These are phyloP conservation scores for Apostichopus japonicus DNA, from an alignment of 35 echinoderm and acorn worm species.

Conservation along the genomic window DNA sequence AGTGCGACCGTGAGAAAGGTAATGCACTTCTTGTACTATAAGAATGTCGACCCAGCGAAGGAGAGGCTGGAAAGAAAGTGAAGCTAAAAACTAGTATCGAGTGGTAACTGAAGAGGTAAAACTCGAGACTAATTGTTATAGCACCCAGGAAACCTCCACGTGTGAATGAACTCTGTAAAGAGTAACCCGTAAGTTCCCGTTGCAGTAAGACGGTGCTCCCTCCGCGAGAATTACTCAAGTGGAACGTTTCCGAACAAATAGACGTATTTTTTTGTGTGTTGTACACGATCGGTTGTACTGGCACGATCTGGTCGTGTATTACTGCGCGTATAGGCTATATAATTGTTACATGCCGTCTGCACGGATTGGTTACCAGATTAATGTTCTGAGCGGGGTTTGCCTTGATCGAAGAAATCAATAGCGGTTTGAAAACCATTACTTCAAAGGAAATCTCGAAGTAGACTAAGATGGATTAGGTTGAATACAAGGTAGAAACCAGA, in stretches of 20 bases:
- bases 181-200: background rate
- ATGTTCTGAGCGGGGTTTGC: background rate
- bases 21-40: background rate
- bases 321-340: too few species aligned
- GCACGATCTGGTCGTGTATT: too few species aligned
- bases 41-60: background rate
- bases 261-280: background rate
- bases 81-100: background rate
- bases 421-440: background rate
- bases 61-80: background rate
- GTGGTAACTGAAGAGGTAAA: background rate
- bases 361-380: background rate
- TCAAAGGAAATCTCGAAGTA: background rate
- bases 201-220: background rate
- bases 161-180: background rate
- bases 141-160: background rate
- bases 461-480: too few species aligned
- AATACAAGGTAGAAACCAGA: too few species aligned
- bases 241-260: background rate
- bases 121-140: background rate
- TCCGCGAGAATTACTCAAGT: background rate
- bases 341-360: background rate
- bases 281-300: too few species aligned
- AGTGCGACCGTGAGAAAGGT: slow-evolving; percentile 42
- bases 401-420: background rate